Conservation (phyloP, 2,113 vertebrate genomes). For the Fukomys damarensis region DNA sequence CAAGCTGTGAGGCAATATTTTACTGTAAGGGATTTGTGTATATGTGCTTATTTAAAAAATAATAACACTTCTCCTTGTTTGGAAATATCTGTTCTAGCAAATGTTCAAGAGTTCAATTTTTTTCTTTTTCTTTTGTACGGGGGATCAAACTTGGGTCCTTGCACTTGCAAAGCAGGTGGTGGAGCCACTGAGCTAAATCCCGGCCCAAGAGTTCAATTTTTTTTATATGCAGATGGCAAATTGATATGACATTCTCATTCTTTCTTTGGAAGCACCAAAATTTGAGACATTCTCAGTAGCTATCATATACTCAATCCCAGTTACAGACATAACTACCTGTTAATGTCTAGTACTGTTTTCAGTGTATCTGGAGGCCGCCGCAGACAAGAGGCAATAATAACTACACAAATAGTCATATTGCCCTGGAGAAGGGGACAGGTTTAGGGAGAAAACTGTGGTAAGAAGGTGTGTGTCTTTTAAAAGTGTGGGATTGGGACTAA, state of each 20-base stretch:
- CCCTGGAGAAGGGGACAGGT: conserved; percentile 66
- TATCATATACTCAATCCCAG: conserved; percentile 69
- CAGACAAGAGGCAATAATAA: conserved; percentile 77
- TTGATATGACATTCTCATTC: conserved; percentile 66
- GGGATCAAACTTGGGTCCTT: too few species aligned
- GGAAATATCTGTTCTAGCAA: conserved; percentile 55
- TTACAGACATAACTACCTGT: conserved; percentile 59
- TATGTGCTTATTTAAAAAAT: not conserved
- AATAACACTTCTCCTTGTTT: conserved; percentile 20
- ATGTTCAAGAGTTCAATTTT: conserved; percentile 21
- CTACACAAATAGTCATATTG: conserved; percentile 72
- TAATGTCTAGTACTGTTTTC: conserved; percentile 57
- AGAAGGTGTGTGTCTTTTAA: conserved; percentile 68
- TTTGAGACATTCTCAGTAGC: conserved; percentile 62
- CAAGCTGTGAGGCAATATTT: conserved; percentile 12
- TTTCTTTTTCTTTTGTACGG: too few species aligned
- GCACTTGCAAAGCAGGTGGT: too few species aligned
- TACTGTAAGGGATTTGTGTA: not conserved
- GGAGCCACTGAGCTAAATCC: too few species aligned
- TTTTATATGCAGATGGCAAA: not conserved
- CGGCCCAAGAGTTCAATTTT: conserved; percentile 15
- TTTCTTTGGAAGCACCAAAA: conserved; percentile 76
- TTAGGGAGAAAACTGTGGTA: conserved; percentile 70
- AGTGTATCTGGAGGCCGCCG: conserved; percentile 54
- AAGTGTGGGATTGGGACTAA: conserved; percentile 73